Evolutionary conservation across 2,888 invertebrate genomes (phyloP), one percentile per base, ranked within the genome.

Genomic region (Nematopogon swammerdamellus): DNA sequence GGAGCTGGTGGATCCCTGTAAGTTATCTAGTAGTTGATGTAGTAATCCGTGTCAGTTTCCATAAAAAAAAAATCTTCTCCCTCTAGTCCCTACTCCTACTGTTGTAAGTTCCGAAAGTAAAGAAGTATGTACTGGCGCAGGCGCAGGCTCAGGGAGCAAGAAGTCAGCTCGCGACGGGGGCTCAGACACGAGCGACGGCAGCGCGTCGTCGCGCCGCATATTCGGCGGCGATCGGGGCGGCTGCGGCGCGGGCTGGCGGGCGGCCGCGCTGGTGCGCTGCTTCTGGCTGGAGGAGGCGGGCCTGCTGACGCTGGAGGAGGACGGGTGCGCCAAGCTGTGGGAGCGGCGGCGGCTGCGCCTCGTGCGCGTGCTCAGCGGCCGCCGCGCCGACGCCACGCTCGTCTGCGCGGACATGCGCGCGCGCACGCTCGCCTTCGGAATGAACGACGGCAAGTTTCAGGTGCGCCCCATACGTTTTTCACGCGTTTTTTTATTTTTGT

Each of bases 251-350:
- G 62, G 49, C 68, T 65, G 46, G 59, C 62, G 5, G 65, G 69
- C n/a, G n/a, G n/a, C n/a, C 18, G 59, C 63, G 0, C 56, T 76
- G 0, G 66, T 79, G 0, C 67, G 70, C 18, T 72, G 75, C 49
- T 77, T 70, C 58, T 72, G 68, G 64, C 48, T 73, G 0, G 54
- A 55, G 8, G 65, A 65, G 14, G 49, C 63, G 1, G 72, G 75
- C 0, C 59, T 80, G 1, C 57, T 80, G 2, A 75, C 74, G 0
- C 65, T 80, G 0, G 75, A 76, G 48, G 62, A 60, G 11, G 76
- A 75, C 48, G 72, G 70, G 0, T 67, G 67, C 0, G 66, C 77
- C 2, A 77, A 79, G 50, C 59, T 77, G 3, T 80, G 80, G 80
- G 62, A 65, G 45, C 57, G 57, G 6, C 57, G 58, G 5, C 59